Evolutionary conservation across 2,888 invertebrate genomes (phyloP).

Genomic region (Hirtodrosophila alboralis): DNA sequence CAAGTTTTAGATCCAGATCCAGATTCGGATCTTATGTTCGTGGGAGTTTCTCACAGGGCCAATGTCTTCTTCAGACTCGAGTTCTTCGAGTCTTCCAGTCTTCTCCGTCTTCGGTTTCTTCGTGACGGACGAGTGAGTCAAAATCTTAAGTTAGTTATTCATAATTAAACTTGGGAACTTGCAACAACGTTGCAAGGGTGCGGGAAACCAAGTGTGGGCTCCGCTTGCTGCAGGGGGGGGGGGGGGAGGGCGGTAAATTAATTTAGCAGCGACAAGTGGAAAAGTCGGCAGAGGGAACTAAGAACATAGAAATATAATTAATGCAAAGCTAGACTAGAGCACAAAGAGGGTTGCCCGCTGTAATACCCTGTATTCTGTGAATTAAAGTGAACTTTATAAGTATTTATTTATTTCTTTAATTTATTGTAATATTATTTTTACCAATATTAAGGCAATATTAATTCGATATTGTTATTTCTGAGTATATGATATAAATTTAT

Average conservation of each 20-base stretch:
- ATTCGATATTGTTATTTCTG: no score
- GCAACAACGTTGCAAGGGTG: constrained; percentile 16
- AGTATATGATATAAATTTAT: no score
- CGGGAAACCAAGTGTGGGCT: background rate
- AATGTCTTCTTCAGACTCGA: constrained; percentile 41
- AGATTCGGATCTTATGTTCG: constrained; percentile 45
- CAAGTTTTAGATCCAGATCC: constrained; percentile 20
- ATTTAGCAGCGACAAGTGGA: constrained; percentile 63
- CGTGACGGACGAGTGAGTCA: constrained; percentile 42
- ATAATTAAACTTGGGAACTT: constrained; percentile 61
- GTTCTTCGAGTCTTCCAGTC: no score
- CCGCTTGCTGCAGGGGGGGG: constrained; percentile 13
- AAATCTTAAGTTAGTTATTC: constrained; percentile 36
- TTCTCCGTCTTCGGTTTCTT: constrained; percentile 8
- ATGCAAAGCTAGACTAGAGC: constrained; percentile 40
- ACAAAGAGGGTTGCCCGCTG: constrained; percentile 43
- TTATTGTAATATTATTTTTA: no score
- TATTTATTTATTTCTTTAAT: no score
- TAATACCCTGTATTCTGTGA: no score
- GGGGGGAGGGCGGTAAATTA: constrained; percentile 45
- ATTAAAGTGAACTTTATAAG: no score
- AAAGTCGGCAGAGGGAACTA: constrained; percentile 34
- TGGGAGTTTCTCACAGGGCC: constrained; percentile 75
- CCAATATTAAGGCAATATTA: no score
- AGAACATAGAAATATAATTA: constrained; percentile 47